These are phyloP conservation scores for Cynaeus angustus DNA, from an alignment of 2,888 invertebrate genomes.

Conservation along the genomic window DNA sequence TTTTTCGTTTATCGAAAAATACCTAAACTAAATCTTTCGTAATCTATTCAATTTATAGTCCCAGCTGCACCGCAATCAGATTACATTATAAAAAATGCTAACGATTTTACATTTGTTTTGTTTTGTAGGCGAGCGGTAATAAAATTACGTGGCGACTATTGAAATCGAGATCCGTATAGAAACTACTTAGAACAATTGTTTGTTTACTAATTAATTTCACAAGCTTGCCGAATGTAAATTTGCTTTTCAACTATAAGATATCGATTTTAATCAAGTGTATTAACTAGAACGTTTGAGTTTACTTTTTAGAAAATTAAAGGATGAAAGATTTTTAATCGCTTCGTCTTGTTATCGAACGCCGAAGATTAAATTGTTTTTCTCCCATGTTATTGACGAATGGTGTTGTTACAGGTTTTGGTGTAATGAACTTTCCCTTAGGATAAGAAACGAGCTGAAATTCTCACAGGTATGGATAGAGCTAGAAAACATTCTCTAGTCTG, in stretches of 20 bases:
- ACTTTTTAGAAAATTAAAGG: constrained; percentile 19
- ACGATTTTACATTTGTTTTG: constrained; percentile 19
- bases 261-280: constrained; percentile 20
- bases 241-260: constrained; percentile 8
- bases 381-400: constrained; percentile 15
- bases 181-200: not conserved
- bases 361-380: constrained; percentile 18
- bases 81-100: constrained; percentile 9
- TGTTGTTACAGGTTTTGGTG: constrained; percentile 27
- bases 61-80: constrained; percentile 5
- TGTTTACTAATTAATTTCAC: constrained; percentile 14
- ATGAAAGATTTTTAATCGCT: constrained; percentile 28
- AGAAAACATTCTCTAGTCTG: not conserved
- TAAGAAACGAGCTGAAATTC: constrained; percentile 8
- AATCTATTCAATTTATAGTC: constrained; percentile 15
- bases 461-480: constrained; percentile 15
- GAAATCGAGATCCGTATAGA: constrained; percentile 2
- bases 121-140: not conserved
- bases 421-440: constrained; percentile 32
- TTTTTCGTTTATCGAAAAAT: constrained; percentile 13
- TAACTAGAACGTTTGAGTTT: not conserved
- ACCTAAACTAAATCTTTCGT: constrained; percentile 8
- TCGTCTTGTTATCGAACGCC: constrained; percentile 7
- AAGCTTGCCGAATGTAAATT: not conserved
- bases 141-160: constrained; percentile 15